phyloP scores from a whole-genome alignment of 2,888 invertebrate species.

The Capitulum mitella region DNA sequence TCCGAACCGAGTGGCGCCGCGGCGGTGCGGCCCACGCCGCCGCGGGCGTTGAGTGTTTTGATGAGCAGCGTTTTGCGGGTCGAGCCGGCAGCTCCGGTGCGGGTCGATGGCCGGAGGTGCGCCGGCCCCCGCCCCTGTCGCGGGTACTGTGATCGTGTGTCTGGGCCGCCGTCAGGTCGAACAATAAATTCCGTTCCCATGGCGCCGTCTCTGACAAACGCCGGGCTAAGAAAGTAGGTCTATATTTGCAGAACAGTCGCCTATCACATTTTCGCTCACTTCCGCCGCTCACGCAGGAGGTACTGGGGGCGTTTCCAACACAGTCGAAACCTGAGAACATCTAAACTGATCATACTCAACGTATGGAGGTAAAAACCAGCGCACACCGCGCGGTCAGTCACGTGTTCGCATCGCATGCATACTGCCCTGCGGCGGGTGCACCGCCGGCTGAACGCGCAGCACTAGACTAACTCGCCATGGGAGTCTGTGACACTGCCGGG shows the following conservation, averaged over 20 bases:
- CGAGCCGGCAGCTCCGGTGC: neutral
- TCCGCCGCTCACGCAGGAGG: neutral
- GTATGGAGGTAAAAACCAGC: too few relatives aligned
- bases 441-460: too few relatives aligned
- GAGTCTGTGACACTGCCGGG: too few relatives aligned
- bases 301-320: neutral
- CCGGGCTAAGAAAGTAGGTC: neutral
- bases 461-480: too few relatives aligned
- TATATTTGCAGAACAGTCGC: neutral
- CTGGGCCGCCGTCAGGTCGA: neutral
- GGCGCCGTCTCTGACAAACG: neutral
- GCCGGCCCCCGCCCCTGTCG: neutral
- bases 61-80: neutral
- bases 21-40: too few relatives aligned
- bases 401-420: too few relatives aligned
- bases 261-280: neutral
- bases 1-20: neutral
- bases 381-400: too few relatives aligned
- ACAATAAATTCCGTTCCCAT: neutral
- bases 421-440: too few relatives aligned
- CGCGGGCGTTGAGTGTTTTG: too few relatives aligned
- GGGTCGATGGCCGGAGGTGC: too few relatives aligned
- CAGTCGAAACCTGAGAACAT: too few relatives aligned
- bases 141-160: slow-evolving; percentile 9
- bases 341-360: too few relatives aligned